Conservation (phyloP, 2,888 invertebrate genomes). For the Agonopterix heracliana region DNA sequence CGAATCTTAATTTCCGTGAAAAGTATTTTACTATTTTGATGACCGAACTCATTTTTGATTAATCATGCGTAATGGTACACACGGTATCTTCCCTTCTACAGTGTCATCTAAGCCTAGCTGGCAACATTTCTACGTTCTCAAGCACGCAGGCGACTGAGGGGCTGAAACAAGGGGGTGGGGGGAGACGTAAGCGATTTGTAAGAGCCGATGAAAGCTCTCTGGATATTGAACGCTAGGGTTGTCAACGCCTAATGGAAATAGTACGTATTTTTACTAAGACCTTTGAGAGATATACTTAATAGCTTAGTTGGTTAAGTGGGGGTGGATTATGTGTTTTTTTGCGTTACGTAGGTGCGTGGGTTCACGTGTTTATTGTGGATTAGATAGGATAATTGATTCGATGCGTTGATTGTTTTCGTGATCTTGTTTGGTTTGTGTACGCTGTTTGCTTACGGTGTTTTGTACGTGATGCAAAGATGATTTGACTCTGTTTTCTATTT, state of each 20-base stretch:
- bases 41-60: too few relatives aligned
- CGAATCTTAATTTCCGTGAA: too few relatives aligned
- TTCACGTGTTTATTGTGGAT: conserved; percentile 39
- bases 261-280: conserved; percentile 18
- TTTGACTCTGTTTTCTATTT: too few relatives aligned
- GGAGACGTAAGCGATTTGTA: conserved; percentile 61
- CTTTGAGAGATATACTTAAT: conserved; percentile 21
- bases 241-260: conserved; percentile 47
- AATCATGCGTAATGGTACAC: too few relatives aligned
- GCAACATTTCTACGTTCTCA: conserved; percentile 22
- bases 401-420: conserved; percentile 47
- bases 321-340: conserved; percentile 30
- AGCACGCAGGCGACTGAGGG: conserved; percentile 24
- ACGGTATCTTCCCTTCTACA: not conserved
- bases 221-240: conserved; percentile 61
- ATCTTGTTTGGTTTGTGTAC: conserved; percentile 32
- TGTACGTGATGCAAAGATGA: not conserved
- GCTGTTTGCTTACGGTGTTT: conserved; percentile 8
- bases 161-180: conserved; percentile 24
- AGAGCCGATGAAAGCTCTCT: conserved; percentile 68
- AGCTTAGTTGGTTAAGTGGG: conserved; percentile 21
- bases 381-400: conserved; percentile 40
- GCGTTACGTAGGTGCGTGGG: conserved; percentile 31
- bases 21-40: too few relatives aligned
- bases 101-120: conserved; percentile 18